These are phyloP conservation scores for Verasper variegatus DNA, from an alignment of 2,113 vertebrate species.

Conservation along the genomic window DNA sequence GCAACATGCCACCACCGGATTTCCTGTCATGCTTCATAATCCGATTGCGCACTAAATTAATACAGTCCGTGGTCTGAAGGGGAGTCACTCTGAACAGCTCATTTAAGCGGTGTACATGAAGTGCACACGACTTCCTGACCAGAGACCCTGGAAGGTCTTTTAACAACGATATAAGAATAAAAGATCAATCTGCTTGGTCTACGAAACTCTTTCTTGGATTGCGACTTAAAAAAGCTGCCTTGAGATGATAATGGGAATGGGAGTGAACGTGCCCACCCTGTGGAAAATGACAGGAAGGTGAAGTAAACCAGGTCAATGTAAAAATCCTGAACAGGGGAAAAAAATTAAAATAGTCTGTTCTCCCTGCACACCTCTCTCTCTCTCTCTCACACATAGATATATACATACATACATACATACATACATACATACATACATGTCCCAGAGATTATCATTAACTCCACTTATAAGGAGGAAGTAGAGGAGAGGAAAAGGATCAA, in stretches of 20 bases:
- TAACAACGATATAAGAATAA: background rate
- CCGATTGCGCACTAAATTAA: constrained; percentile 35
- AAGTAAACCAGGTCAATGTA: constrained; percentile 71
- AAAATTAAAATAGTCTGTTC: constrained; percentile 50
- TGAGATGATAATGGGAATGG: constrained; percentile 31
- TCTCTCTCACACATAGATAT: background rate
- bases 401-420: background rate
- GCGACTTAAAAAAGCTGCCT: constrained; percentile 45
- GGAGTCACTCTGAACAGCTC: constrained; percentile 21
- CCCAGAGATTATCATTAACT: background rate
- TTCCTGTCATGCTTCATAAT: constrained; percentile 27
- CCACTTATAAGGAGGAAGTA: background rate
- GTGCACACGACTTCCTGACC: background rate
- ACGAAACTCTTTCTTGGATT: constrained; percentile 12
- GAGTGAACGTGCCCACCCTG: constrained; percentile 23
- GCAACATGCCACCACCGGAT: constrained; percentile 16
- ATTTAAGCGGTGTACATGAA: constrained; percentile 17
- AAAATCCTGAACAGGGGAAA: constrained; percentile 58
- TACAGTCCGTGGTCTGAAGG: constrained; percentile 21
- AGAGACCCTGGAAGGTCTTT: constrained; percentile 5
- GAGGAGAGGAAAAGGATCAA: constrained; percentile 1
- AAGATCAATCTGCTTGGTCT: constrained; percentile 8
- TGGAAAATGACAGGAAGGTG: constrained; percentile 30
- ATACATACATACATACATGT: background rate
- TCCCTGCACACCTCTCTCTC: constrained; percentile 2